Conservation (phyloP, 2,888 invertebrate genomes). For the Dastarcus helophoroides region DNA sequence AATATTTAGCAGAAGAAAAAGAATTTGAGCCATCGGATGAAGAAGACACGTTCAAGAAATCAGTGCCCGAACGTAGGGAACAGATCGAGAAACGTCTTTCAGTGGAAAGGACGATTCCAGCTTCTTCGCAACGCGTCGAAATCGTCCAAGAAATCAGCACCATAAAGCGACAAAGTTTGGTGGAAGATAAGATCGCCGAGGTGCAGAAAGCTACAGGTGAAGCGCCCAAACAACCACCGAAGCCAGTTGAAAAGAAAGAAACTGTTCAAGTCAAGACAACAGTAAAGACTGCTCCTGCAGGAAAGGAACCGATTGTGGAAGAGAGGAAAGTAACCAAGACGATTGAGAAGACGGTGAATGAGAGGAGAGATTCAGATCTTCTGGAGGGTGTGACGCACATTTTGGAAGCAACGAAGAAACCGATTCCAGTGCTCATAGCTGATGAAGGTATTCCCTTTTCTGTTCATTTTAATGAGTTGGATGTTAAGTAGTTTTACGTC, state of each 20-base stretch:
- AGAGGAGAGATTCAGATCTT: constrained; percentile 34
- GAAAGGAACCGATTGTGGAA: constrained; percentile 2
- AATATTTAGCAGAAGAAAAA: constrained; percentile 73
- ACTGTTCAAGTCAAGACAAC: constrained; percentile 24
- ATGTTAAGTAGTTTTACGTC: too few species aligned
- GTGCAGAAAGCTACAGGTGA: too few species aligned
- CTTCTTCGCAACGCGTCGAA: constrained; percentile 62
- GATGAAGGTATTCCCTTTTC: too few species aligned
- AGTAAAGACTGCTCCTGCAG: constrained; percentile 14
- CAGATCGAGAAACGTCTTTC: constrained; percentile 65
- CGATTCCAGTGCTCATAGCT: constrained; percentile 17
- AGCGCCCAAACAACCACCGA: constrained; percentile 12
- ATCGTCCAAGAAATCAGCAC: constrained; percentile 58
- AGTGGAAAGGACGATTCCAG: constrained; percentile 55
- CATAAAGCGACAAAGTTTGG: constrained; percentile 52
- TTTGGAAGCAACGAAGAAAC: constrained; percentile 28
- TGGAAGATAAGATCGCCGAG: constrained; percentile 42
- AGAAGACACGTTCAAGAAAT: constrained; percentile 53
- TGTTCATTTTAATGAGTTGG: too few species aligned
- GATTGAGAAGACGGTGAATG: constrained; percentile 21
- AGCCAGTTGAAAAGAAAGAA: constrained; percentile 15
- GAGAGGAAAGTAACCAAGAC: not conserved
- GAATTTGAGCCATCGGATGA: constrained; percentile 45
- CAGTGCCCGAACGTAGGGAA: constrained; percentile 64
- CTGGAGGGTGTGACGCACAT: constrained; percentile 38